Evolutionary conservation across 2,797 vertebrate species (phyloP).

Genomic region (Cryptoprocta ferox): DNA sequence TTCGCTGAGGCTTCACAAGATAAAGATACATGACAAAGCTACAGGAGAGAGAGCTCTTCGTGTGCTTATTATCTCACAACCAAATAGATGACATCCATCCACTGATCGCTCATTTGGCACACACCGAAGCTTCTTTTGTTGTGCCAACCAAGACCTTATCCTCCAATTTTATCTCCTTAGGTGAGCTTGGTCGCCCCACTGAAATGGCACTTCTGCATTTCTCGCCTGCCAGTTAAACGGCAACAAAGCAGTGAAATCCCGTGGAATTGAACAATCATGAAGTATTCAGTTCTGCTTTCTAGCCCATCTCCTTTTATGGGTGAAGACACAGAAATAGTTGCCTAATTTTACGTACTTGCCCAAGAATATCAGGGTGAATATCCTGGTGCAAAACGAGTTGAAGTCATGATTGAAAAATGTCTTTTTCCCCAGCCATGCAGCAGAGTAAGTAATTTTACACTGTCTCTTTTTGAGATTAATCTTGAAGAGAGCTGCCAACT

Average conservation of each 20-base stretch:
- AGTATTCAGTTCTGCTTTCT: slow-evolving; percentile 55
- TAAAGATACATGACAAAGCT: neutral
- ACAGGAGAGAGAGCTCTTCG: neutral
- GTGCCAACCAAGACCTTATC: neutral
- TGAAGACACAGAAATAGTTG: slow-evolving; percentile 68
- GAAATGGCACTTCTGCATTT: slow-evolving; percentile 28
- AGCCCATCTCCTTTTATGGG: slow-evolving; percentile 59
- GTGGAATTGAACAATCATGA: slow-evolving; percentile 3
- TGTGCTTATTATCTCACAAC: slow-evolving; percentile 38
- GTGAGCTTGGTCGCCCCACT: neutral
- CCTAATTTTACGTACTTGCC: slow-evolving; percentile 65
- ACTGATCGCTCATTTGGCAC: neutral
- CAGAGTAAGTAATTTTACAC: slow-evolving; percentile 64
- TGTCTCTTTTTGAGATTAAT: slow-evolving; percentile 54
- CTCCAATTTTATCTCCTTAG: neutral
- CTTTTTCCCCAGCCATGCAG: slow-evolving; percentile 20
- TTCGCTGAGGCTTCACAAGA: slow-evolving; percentile 23
- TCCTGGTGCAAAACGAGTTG: slow-evolving; percentile 51
- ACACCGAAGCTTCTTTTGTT: neutral
- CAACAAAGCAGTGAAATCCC: neutral
- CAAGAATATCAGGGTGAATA: slow-evolving; percentile 62
- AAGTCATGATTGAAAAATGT: slow-evolving; percentile 63
- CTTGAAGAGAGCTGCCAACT: slow-evolving; percentile 49
- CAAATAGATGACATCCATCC: neutral
- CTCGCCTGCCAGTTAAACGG: neutral